phyloP scores from a whole-genome alignment of 2,797 vertebrate genomes.

The Mycteria americana region DNA sequence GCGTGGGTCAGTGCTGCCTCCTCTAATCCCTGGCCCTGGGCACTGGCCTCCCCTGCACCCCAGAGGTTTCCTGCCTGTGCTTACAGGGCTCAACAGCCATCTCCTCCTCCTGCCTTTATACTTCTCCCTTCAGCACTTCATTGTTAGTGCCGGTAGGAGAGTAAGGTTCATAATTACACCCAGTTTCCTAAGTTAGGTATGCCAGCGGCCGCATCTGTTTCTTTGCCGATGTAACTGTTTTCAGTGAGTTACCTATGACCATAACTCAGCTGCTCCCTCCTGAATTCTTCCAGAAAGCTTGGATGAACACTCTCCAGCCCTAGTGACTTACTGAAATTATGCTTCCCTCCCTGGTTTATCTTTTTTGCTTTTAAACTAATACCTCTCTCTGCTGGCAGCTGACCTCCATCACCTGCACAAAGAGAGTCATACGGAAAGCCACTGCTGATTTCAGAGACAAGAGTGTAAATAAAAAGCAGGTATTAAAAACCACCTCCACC shows the following conservation, averaged over 20 bases:
- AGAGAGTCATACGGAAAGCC: not conserved
- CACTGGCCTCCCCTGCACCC: not conserved
- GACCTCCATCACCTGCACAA: not conserved
- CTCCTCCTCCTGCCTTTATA: not conserved
- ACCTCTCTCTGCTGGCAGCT: not conserved
- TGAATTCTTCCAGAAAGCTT: constrained; percentile 5
- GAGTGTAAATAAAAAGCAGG: not conserved
- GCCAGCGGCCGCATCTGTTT: not conserved
- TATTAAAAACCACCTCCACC: not conserved
- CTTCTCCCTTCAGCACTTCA: not conserved
- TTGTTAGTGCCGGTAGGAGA: not conserved
- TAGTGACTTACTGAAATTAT: not conserved
- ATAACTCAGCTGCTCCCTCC: not conserved
- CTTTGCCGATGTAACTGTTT: not conserved
- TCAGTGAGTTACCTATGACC: not conserved
- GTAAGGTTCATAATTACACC: not conserved
- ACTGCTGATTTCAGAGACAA: not conserved
- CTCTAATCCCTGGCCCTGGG: rapidly evolving
- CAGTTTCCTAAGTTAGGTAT: not conserved
- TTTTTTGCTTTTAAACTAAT: not conserved
- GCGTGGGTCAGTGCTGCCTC: not conserved
- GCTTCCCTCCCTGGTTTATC: not conserved
- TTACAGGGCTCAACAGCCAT: not conserved
- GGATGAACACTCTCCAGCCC: not conserved
- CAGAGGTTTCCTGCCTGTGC: not conserved